phyloP scores from a whole-genome alignment of 2,113 vertebrate genomes.

The Pelobates fuscus region DNA sequence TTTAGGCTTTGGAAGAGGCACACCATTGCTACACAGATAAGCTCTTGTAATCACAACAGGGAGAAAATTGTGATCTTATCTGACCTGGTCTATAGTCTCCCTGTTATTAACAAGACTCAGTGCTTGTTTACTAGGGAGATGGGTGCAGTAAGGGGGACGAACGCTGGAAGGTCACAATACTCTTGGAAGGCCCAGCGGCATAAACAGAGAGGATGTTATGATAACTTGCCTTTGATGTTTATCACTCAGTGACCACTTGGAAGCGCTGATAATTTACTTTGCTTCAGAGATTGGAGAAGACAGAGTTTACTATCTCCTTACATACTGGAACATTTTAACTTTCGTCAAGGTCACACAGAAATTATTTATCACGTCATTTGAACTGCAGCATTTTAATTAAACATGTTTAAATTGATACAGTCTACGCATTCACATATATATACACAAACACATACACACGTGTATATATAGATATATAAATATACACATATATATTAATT shows the following conservation, averaged over 20 bases:
- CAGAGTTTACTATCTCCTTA: neutral
- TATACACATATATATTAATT: neutral
- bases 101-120: slow-evolving; percentile 42
- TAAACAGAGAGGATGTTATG: slow-evolving; percentile 21
- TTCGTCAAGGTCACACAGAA: slow-evolving; percentile 29
- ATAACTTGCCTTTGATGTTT: neutral
- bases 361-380: neutral
- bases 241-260: neutral
- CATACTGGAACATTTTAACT: neutral
- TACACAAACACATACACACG: neutral
- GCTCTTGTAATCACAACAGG: slow-evolving; percentile 67
- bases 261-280: neutral
- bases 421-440: too few relatives aligned
- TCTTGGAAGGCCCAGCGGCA: slow-evolving; percentile 12
- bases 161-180: slow-evolving; percentile 30
- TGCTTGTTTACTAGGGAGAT: slow-evolving; percentile 22
- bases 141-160: neutral
- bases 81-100: slow-evolving; percentile 51
- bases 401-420: neutral
- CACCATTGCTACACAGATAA: slow-evolving; percentile 68
- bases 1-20: slow-evolving; percentile 59
- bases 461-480: neutral
- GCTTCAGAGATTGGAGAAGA: neutral
- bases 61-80: slow-evolving; percentile 72
- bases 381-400: neutral